Evolutionary conservation across 2,113 vertebrate genomes (phyloP).

Genomic region (Paedocypris sp.): DNA sequence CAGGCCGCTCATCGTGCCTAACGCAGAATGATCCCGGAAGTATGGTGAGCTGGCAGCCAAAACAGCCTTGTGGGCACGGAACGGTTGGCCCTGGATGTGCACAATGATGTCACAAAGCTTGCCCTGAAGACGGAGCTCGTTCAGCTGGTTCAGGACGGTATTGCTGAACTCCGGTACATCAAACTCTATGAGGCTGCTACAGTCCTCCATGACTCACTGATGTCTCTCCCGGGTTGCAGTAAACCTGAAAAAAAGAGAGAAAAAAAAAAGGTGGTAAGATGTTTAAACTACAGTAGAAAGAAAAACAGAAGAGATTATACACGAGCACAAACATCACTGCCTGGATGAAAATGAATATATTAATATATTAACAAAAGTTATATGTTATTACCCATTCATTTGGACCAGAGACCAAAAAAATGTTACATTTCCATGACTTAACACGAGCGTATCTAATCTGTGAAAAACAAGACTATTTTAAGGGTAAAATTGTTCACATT

Average conservation of each 20-base stretch:
- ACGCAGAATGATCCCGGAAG: slow-evolving; percentile 93
- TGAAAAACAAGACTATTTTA: too few species aligned
- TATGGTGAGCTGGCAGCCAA: slow-evolving; percentile 94
- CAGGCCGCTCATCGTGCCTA: slow-evolving; percentile 97
- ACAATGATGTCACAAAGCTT: slow-evolving; percentile 97
- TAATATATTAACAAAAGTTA: too few species aligned
- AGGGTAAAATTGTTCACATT: too few species aligned
- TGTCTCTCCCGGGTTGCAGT: slow-evolving; percentile 53
- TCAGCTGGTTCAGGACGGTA: slow-evolving; percentile 91
- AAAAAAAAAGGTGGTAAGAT: too few species aligned
- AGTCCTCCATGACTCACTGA: slow-evolving; percentile 86
- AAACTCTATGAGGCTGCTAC: slow-evolving; percentile 94
- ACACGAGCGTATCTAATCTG: too few species aligned
- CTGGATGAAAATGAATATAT: too few species aligned
- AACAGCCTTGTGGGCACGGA: slow-evolving; percentile 93
- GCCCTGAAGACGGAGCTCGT: slow-evolving; percentile 89
- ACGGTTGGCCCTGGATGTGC: slow-evolving; percentile 95
- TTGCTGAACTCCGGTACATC: slow-evolving; percentile 98
- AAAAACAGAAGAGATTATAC: too few species aligned
- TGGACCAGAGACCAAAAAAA: too few species aligned
- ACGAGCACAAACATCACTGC: too few species aligned
- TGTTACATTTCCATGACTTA: too few species aligned
- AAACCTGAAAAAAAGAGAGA: slow-evolving; percentile 40
- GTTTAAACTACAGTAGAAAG: too few species aligned
- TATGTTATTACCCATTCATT: too few species aligned